phyloP scores from a whole-genome alignment of 2,113 vertebrate genomes.

The Jaculus jaculus region DNA sequence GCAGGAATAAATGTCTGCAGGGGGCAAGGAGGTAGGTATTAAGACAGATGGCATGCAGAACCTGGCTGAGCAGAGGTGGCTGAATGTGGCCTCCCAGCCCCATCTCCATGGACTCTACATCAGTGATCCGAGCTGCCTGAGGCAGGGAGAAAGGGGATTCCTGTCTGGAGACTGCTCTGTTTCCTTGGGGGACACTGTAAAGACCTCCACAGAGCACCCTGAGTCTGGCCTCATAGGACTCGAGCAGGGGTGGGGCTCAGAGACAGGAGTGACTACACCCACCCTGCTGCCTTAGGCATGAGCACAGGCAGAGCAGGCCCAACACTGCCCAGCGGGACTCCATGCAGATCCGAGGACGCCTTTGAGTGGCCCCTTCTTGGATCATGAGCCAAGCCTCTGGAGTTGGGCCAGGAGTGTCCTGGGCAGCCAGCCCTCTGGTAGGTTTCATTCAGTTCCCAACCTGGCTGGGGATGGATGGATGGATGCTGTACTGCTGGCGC shows the following conservation, averaged over 20 bases:
- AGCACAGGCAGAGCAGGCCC: neutral
- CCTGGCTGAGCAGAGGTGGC: neutral
- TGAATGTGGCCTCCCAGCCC: accelerated
- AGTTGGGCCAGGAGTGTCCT: neutral
- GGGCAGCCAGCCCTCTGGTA: neutral
- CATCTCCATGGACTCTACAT: accelerated
- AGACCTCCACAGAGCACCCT: accelerated
- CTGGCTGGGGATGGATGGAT: neutral
- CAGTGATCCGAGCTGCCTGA: neutral
- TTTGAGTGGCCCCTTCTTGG: neutral
- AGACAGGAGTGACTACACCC: accelerated
- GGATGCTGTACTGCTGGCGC: neutral
- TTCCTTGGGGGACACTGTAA: accelerated
- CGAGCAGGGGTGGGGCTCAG: neutral
- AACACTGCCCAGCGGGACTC: accelerated
- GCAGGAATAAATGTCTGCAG: neutral
- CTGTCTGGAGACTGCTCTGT: neutral
- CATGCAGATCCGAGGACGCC: neutral
- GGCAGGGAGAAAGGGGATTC: neutral
- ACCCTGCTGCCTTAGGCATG: neutral
- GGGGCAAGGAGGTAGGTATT: no score
- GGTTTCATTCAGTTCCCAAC: neutral
- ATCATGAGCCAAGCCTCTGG: neutral
- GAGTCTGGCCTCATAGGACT: neutral
- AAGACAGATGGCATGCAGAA: neutral